Evolutionary conservation across 2,888 invertebrate species (phyloP).

Genomic region (Eupithecia pulchellata): DNA sequence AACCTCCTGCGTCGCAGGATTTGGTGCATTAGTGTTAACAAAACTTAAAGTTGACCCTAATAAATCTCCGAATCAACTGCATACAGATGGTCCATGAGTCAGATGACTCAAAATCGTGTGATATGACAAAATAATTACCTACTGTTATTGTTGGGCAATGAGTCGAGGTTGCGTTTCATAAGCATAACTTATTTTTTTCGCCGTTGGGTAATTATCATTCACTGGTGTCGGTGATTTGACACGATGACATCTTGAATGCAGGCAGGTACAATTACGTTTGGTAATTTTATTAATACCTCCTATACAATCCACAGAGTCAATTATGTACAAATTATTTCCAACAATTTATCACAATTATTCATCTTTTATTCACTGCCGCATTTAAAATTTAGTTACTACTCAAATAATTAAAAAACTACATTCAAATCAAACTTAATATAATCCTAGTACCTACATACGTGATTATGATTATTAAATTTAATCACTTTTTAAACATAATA

Average conservation of each 20-base stretch:
- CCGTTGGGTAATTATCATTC: slow-evolving; percentile 30
- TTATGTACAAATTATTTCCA: slow-evolving; percentile 3
- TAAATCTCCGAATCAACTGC: background rate
- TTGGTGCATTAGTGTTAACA: too few relatives aligned
- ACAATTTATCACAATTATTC: slow-evolving; percentile 6
- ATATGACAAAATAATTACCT: slow-evolving; percentile 32
- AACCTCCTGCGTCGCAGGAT: too few relatives aligned
- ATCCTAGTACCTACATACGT: background rate
- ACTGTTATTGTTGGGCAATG: slow-evolving; percentile 26
- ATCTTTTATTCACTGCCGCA: background rate
- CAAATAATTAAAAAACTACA: background rate
- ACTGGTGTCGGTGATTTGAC: slow-evolving; percentile 19
- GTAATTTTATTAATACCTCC: slow-evolving; percentile 12
- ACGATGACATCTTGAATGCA: slow-evolving; percentile 24
- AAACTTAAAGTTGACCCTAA: background rate
- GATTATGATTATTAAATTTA: background rate
- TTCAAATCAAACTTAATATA: background rate
- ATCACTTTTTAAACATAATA: too few relatives aligned
- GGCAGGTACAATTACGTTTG: slow-evolving; percentile 15
- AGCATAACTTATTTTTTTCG: slow-evolving; percentile 23
- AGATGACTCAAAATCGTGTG: slow-evolving; percentile 13
- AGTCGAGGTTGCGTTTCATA: slow-evolving; percentile 25
- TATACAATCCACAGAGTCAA: background rate
- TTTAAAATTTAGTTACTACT: background rate
- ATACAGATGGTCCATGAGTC: background rate